These are phyloP conservation scores for Drosophila sturtevanti DNA, from an alignment of 1,140 invertebrate species.

Conservation along the genomic window DNA sequence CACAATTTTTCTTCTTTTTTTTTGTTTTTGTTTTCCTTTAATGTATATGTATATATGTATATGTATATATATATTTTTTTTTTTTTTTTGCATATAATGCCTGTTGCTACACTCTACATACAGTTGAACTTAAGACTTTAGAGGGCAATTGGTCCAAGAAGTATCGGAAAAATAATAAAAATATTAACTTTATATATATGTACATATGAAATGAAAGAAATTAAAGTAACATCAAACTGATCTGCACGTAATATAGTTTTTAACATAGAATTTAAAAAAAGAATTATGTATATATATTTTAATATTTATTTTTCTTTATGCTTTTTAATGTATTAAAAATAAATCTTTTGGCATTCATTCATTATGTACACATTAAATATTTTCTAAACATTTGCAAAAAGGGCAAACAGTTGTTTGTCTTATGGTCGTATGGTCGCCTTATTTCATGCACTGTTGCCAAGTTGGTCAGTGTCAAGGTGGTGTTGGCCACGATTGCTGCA, in stretches of 20 bases:
- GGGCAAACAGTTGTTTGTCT: background rate
- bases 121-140: background rate
- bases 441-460: conserved; percentile 56
- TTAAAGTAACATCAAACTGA: no score
- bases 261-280: no score
- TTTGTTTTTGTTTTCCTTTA: no score
- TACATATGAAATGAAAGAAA: no score
- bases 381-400: background rate
- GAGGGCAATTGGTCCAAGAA: background rate
- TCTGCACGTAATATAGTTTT: no score
- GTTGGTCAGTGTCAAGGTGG: conserved; percentile 65
- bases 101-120: background rate
- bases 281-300: no score
- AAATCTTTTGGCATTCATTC: no score
- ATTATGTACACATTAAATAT: no score
- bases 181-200: no score
- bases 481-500: conserved; percentile 64
- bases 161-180: background rate
- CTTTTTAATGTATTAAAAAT: no score
- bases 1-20: conserved; percentile 46
- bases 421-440: conserved; percentile 29
- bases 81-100: background rate
- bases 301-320: no score
- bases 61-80: conserved; percentile 1
- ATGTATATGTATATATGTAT: conserved; percentile 9